Evolutionary conservation across 2,113 vertebrate species (phyloP).

Genomic region (Campylorhamphus procurvoides): DNA sequence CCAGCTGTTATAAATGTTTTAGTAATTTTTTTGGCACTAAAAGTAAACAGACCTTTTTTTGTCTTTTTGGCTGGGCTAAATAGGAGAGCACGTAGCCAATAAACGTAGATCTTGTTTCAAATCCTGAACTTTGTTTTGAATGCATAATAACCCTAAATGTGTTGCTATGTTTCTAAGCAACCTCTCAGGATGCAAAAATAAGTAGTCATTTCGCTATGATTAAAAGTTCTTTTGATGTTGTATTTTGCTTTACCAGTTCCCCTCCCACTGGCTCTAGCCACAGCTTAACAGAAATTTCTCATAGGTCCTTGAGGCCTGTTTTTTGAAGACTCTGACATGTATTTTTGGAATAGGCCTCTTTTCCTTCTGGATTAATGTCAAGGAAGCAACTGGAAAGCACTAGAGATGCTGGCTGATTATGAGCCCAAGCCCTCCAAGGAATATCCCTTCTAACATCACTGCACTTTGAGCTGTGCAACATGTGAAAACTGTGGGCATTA

Average conservation of each 20-base stretch:
- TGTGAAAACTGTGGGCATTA: background rate
- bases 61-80: background rate
- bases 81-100: background rate
- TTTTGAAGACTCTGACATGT: background rate
- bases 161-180: background rate
- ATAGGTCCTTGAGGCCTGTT: background rate
- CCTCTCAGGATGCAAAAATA: background rate
- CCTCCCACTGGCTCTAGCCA: background rate
- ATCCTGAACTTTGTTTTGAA: constrained; percentile 26
- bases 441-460: background rate
- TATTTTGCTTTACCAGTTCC: background rate
- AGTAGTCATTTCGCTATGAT: background rate
- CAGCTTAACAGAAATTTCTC: background rate
- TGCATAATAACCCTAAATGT: background rate
- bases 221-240: background rate
- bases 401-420: background rate
- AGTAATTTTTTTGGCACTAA: constrained; percentile 33
- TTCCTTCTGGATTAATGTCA: background rate
- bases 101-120: constrained; percentile 26
- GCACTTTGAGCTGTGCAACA: background rate
- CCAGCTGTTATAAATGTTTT: constrained; percentile 36
- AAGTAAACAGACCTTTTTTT: constrained; percentile 18
- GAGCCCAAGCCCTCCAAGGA: background rate
- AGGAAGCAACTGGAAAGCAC: background rate
- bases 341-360: background rate